Evolutionary conservation across 2,888 invertebrate species (phyloP).

Genomic region (Tenthredo scrophulariae): DNA sequence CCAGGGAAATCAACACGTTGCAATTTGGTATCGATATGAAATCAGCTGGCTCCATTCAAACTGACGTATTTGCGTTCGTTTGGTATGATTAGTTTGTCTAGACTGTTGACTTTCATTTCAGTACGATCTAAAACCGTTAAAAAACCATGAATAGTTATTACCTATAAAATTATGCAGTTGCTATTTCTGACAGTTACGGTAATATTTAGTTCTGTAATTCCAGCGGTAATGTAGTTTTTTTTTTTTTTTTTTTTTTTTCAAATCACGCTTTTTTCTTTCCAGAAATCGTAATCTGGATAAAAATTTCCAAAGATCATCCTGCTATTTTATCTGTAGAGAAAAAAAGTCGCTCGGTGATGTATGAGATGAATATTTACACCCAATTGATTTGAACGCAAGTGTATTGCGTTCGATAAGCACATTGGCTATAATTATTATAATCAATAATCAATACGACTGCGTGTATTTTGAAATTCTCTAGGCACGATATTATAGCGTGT

Average conservation of each 20-base stretch:
- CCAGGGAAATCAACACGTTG: background rate
- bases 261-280: background rate
- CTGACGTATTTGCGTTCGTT: constrained; percentile 1
- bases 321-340: background rate
- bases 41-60: constrained; percentile 9
- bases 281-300: too few species aligned
- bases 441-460: constrained; percentile 42
- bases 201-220: background rate
- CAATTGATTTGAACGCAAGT: constrained; percentile 11
- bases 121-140: background rate
- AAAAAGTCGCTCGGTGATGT: background rate
- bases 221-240: background rate
- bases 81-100: constrained; percentile 31
- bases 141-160: background rate
- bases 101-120: background rate
- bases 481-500: constrained; percentile 26
- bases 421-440: constrained; percentile 21
- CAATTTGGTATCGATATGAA: background rate
- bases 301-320: background rate
- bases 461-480: constrained; percentile 4
- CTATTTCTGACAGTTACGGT: background rate
- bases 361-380: background rate
- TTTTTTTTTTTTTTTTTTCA: background rate
- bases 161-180: background rate
- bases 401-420: background rate